Evolutionary conservation across 2,113 vertebrate genomes (phyloP).

Genomic region (Atlantisia rogersi): DNA sequence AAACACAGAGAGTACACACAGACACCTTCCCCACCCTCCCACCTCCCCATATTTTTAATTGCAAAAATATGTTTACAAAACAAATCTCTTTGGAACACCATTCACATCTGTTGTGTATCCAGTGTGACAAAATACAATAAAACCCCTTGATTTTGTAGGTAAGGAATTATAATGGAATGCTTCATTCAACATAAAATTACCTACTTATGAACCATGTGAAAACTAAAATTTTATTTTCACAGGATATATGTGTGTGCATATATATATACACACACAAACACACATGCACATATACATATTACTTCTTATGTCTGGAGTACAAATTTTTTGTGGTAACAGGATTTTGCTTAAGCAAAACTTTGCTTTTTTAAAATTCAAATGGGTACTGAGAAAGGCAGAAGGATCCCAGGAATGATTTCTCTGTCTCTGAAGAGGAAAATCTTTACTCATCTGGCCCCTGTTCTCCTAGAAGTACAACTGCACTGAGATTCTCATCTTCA

Average conservation of each 20-base stretch:
- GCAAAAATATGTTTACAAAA: neutral
- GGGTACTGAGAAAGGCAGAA: neutral
- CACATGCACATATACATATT: no score
- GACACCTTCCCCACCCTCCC: no score
- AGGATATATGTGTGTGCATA: neutral
- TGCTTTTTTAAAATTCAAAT: constrained; percentile 16
- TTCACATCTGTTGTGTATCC: neutral
- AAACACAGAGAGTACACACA: neutral
- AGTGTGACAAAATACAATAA: neutral
- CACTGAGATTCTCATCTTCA: neutral
- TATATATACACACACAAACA: no score
- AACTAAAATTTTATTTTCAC: neutral
- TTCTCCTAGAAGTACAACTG: neutral
- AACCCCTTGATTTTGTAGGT: neutral
- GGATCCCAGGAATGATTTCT: neutral
- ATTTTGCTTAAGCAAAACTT: constrained; percentile 50
- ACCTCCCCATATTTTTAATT: neutral
- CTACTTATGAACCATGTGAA: neutral
- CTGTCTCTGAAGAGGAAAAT: neutral
- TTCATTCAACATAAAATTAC: neutral
- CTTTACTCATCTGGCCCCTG: neutral
- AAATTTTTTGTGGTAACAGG: neutral
- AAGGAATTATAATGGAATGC: neutral
- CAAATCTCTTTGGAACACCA: neutral
- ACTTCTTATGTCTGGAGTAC: neutral